Conservation (phyloP, 2,113 vertebrate genomes). For the Sciurus niger region DNA sequence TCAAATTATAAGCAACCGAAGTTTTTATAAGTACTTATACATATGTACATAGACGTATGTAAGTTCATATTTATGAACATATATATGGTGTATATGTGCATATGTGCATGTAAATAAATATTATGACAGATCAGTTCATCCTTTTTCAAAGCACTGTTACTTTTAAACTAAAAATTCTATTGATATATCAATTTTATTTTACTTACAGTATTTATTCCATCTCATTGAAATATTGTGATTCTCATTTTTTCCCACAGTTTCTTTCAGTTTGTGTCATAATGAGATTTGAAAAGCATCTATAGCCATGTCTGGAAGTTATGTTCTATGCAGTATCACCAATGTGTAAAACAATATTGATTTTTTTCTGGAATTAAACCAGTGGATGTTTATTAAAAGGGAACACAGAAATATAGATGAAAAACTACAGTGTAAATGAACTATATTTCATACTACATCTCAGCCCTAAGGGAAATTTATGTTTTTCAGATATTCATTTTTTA, state of each 20-base stretch:
- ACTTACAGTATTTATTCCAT: neutral
- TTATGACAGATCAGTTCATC: neutral
- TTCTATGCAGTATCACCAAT: neutral
- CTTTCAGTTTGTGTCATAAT: conserved; percentile 14
- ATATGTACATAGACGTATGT: neutral
- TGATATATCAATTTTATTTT: neutral
- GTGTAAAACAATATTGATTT: neutral
- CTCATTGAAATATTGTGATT: neutral
- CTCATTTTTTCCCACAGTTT: conserved; percentile 9
- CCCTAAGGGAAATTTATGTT: neutral
- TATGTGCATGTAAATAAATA: neutral
- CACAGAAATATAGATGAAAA: neutral
- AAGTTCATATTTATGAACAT: neutral
- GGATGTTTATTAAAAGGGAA: conserved; percentile 31
- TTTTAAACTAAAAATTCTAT: neutral
- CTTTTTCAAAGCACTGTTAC: neutral
- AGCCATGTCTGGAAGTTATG: neutral
- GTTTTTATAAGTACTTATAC: neutral
- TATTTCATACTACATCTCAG: neutral
- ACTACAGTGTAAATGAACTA: neutral
- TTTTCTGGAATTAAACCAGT: neutral
- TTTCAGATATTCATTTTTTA: conserved; percentile 26
- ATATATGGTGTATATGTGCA: neutral
- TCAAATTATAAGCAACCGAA: neutral
- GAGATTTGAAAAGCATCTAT: neutral